Evolutionary conservation across 2,888 invertebrate species (phyloP).

Genomic region (Lithophane ornitopus): DNA sequence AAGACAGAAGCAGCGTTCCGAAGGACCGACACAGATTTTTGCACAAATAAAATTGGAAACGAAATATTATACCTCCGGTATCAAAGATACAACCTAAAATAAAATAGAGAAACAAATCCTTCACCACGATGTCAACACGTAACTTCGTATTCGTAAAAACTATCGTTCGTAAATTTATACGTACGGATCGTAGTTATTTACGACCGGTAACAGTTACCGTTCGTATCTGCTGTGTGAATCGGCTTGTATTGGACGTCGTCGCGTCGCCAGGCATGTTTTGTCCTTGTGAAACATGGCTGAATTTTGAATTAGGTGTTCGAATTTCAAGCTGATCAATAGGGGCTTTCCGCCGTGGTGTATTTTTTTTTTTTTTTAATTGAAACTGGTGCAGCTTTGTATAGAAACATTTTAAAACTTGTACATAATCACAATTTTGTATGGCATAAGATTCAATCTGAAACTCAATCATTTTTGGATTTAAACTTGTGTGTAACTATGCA

Average conservation of each 20-base stretch:
- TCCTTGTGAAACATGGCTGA: conserved; percentile 49
- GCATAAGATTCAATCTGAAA: background rate
- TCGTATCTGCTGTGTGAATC: conserved; percentile 41
- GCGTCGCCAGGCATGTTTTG: conserved; percentile 40
- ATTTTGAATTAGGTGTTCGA: conserved; percentile 35
- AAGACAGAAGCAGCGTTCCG: background rate
- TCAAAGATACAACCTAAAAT: background rate
- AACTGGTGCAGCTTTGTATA: too few relatives aligned
- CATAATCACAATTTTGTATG: background rate
- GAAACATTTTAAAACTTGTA: too few relatives aligned
- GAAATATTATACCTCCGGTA: too few relatives aligned
- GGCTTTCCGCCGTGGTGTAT: background rate
- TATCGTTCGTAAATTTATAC: conserved; percentile 28
- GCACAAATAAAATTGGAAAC: background rate
- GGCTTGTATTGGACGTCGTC: conserved; percentile 30
- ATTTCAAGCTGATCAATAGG: conserved; percentile 38
- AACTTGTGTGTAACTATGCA: background rate
- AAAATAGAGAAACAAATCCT: conserved; percentile 8
- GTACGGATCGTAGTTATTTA: conserved; percentile 45
- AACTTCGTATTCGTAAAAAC: conserved; percentile 25
- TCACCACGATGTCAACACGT: conserved; percentile 12
- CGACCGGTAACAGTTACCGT: conserved; percentile 32
- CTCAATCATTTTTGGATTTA: background rate
- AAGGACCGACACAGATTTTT: background rate
- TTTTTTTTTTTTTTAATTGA: background rate